These are phyloP conservation scores for Campoletis sonorensis DNA, from an alignment of 1,140 invertebrate species.

Conservation along the genomic window DNA sequence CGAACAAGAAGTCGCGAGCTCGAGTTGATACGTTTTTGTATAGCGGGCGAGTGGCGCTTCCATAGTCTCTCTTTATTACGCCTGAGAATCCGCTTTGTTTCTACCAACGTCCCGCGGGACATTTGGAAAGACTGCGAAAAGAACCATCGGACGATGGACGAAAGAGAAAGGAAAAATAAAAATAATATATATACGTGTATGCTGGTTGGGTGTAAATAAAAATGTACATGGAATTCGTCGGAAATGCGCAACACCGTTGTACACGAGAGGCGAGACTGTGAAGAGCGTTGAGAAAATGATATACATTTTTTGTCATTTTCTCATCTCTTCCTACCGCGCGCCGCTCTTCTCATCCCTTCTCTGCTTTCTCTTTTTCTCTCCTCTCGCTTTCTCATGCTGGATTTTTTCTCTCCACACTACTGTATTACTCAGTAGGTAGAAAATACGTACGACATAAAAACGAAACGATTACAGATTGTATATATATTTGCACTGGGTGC, in stretches of 20 bases:
- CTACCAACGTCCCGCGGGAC: conserved; percentile 59
- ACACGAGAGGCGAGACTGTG: not conserved
- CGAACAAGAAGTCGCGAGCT: conserved; percentile 40
- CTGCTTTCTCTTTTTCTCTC: not conserved
- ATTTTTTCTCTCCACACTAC: not conserved
- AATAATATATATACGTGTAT: conserved; percentile 40
- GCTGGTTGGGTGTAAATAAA: conserved; percentile 9
- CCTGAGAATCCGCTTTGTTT: conserved; percentile 73
- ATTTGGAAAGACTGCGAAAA: conserved; percentile 29
- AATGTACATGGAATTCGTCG: conserved; percentile 23
- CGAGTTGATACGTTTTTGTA: conserved; percentile 65
- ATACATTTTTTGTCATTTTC: conserved; percentile 20
- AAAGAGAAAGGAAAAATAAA: conserved; percentile 51
- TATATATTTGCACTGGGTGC: not conserved
- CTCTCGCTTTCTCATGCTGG: no score
- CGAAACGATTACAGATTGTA: not conserved
- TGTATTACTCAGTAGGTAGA: not conserved
- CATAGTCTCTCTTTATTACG: conserved; percentile 67
- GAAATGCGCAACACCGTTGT: conserved; percentile 1
- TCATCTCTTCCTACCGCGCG: not conserved
- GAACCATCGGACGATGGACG: conserved; percentile 23
- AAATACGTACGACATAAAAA: conserved; percentile 1
- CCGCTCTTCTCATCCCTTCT: not conserved
- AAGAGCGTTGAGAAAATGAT: conserved; percentile 34
- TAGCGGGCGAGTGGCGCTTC: conserved; percentile 49